A percentile compares a stretch with the other conserved stretches of the same genome.
Evolutionary conservation across 2,888 invertebrate genomes (phyloP).

Genomic region (Drosophila kokeensis): DNA sequence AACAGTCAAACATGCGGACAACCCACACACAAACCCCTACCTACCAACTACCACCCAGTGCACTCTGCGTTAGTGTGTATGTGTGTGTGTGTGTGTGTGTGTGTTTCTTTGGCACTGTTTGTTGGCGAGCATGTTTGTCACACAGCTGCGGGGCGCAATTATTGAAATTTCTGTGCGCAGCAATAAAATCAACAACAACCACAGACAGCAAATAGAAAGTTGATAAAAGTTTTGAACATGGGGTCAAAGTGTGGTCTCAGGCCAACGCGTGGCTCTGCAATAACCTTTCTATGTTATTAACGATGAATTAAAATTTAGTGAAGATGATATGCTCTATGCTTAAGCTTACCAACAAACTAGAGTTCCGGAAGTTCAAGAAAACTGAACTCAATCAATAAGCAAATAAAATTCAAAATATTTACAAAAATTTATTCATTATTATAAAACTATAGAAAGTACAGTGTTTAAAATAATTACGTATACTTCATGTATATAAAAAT

Average conservation of each 20-base stretch:
- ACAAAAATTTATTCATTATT: background rate
- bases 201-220: slow-evolving; percentile 36
- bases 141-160: slow-evolving; percentile 60
- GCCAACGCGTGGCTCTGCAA: slow-evolving; percentile 3
- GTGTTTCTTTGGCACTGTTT: slow-evolving; percentile 13
- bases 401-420: background rate
- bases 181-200: slow-evolving; percentile 20
- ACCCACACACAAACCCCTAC: slow-evolving; percentile 6
- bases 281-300: slow-evolving; percentile 9
- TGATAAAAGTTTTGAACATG: slow-evolving; percentile 37
- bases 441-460: background rate
- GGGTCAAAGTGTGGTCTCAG: slow-evolving; percentile 8
- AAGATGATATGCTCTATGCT: background rate
- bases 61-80: background rate
- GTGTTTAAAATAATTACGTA: background rate
- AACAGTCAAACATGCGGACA: slow-evolving; percentile 19
- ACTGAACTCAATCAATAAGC: background rate
- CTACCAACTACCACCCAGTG: background rate
- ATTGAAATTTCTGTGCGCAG: slow-evolving; percentile 52
- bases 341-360: background rate
- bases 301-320: background rate
- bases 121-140: slow-evolving; percentile 29
- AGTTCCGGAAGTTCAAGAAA: background rate
- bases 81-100: slow-evolving; percentile 8
- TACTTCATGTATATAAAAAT: background rate